These are phyloP conservation scores for Periparus ater DNA, from an alignment of 2,797 vertebrate genomes.

Conservation along the genomic window DNA sequence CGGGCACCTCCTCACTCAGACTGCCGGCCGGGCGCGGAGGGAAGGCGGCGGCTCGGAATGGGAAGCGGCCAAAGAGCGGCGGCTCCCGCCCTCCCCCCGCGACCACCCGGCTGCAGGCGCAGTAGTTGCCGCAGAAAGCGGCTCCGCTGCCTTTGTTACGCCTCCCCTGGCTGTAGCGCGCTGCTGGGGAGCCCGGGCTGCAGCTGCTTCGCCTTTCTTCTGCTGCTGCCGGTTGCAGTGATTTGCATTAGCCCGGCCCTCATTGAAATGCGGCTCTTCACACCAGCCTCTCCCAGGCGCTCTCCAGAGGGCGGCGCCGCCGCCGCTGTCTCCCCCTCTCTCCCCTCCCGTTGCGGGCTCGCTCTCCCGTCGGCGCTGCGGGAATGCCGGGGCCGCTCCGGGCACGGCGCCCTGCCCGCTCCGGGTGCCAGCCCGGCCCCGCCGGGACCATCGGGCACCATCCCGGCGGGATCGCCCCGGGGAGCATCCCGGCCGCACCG, in stretches of 20 bases:
- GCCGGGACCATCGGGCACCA: rapidly evolving
- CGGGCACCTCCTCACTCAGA: background rate
- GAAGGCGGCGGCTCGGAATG: background rate
- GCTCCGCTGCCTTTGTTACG: constrained; percentile 75
- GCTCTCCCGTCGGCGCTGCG: background rate
- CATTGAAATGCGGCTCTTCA: constrained; percentile 82
- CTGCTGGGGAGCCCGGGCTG: constrained; percentile 63
- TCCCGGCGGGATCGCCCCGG: background rate
- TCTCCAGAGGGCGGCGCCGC: constrained; percentile 69
- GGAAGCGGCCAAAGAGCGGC: background rate
- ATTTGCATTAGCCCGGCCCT: constrained; percentile 82
- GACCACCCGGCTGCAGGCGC: background rate
- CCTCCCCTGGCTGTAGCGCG: constrained; percentile 59
- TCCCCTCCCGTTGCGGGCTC: background rate
- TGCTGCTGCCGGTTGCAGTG: constrained; percentile 77
- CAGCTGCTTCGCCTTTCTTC: constrained; percentile 76
- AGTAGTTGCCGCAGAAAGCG: constrained; percentile 57
- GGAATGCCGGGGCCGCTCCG: background rate
- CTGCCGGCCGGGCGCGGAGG: background rate
- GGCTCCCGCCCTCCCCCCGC: background rate
- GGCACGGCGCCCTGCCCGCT: background rate
- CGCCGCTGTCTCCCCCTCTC: background rate
- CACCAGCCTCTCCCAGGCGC: constrained; percentile 72
- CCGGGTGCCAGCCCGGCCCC: background rate
- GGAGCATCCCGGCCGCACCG: background rate